These are phyloP conservation scores for Cladopsammia gracilis DNA, from an alignment of 64 coral and sea anemone genomes.

Conservation along the genomic window DNA sequence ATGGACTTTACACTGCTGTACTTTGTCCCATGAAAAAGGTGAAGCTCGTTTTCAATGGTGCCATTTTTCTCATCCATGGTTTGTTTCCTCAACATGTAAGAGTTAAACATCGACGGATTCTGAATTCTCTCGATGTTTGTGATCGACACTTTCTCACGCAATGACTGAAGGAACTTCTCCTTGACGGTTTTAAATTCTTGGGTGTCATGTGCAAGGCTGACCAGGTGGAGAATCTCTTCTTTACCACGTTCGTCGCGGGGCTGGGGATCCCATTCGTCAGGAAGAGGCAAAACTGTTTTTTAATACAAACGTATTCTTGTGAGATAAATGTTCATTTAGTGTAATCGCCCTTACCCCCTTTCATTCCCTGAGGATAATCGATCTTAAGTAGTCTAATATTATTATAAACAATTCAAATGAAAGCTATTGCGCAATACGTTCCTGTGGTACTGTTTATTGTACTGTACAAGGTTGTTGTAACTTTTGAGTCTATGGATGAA, in stretches of 20 bases:
- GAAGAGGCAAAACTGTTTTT: constrained; percentile 29
- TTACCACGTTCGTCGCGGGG: constrained; percentile 1
- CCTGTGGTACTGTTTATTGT: too few species aligned
- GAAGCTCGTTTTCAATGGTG: constrained; percentile 14
- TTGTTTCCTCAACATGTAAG: constrained; percentile 50
- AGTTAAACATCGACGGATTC: constrained; percentile 41
- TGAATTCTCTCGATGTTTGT: constrained; percentile 62
- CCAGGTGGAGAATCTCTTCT: constrained; percentile 17
- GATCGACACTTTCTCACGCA: constrained; percentile 18
- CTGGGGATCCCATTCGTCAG: constrained; percentile 40
- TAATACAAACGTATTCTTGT: not conserved
- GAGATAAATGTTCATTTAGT: not conserved
- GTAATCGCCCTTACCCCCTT: too few species aligned
- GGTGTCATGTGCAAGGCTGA: not conserved
- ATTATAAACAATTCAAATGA: too few species aligned
- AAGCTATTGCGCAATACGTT: too few species aligned
- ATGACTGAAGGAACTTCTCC: not conserved
- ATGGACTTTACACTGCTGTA: constrained; percentile 17
- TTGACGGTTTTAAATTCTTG: constrained; percentile 32
- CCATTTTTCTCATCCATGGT: constrained; percentile 58
- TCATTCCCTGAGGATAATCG: too few species aligned
- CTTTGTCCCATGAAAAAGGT: constrained; percentile 67
- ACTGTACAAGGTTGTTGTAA: too few species aligned
- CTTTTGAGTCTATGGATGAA: too few species aligned
- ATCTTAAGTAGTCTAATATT: too few species aligned